phyloP scores from a whole-genome alignment of 2,797 vertebrate species.

The Sebastes itinus region DNA sequence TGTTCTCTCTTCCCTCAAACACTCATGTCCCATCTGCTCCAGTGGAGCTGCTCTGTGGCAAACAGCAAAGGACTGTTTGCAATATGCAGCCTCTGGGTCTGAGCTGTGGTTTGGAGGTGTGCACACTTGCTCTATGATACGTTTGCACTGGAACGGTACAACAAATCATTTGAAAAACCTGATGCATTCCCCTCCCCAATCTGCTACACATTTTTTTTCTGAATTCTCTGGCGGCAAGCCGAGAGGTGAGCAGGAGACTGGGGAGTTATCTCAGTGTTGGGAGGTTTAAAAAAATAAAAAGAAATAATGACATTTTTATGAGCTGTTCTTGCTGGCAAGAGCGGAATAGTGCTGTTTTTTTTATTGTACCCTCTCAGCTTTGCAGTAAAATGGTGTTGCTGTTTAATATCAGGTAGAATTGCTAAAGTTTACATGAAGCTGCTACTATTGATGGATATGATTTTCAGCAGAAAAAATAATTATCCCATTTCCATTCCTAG shows the following conservation, averaged over 20 bases:
- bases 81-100: constrained; percentile 32
- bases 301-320: constrained; percentile 35
- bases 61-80: constrained; percentile 39
- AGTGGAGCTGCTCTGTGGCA: constrained; percentile 33
- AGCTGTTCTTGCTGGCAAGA: constrained; percentile 8
- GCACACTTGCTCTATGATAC: constrained; percentile 23
- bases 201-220: constrained; percentile 11
- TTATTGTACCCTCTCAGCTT: constrained; percentile 10
- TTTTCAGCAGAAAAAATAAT: constrained; percentile 12
- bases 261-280: constrained; percentile 20
- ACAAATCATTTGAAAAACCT: constrained; percentile 39
- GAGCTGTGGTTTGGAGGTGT: constrained; percentile 31
- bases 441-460: constrained; percentile 7
- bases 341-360: background rate
- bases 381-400: background rate
- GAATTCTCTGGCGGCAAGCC: constrained; percentile 22
- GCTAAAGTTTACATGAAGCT: constrained; percentile 6
- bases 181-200: constrained; percentile 12
- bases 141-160: constrained; percentile 10
- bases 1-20: constrained; percentile 43
- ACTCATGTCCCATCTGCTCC: constrained; percentile 44
- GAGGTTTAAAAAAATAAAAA: constrained; percentile 3
- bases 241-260: constrained; percentile 24
- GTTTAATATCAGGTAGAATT: constrained; percentile 20
- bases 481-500: background rate